Base-by-base conservation (phyloP, 2,888 invertebrate genomes). In the Ptychoptera albimana region DNA sequence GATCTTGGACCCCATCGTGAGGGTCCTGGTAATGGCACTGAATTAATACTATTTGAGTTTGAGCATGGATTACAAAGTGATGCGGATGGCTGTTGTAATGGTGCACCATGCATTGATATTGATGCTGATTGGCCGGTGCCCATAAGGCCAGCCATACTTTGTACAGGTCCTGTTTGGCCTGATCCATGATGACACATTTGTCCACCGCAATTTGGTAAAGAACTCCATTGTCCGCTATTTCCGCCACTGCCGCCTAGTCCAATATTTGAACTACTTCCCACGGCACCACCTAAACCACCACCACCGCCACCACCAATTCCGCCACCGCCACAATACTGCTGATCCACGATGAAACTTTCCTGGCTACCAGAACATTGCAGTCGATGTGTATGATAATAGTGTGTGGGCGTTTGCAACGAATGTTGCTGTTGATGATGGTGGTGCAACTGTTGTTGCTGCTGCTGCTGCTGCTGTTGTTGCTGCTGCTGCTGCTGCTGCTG, bases 281-380 rank as follows among this genome's bases (percentile, higher is more conserved):
- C 4, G 23, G 23, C 23, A 23, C 23, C 23, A 5, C 23, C 23
- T 23, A 23, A 5, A 23, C 23, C 23, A 23, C 23, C 23, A 23
- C 23, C 23, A 37, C 45, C 49, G 54, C 59, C 60, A 50, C 51
- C 53, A 46, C 53, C 54, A 44, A 53, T 48, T 46, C 49, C 51
- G 45, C 51, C 51, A 45, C 50, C 53, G 58, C 63, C 64, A 59
- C 63, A 66, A 58, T 62, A 66, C 55, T 64, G 63, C 55, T 64
- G 63, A 57, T 66, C 65, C 59, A 64, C 64, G 58, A 62, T 61
- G 62, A 64, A 66, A 61, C 65, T 66, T 56, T 66, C 66, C 62
- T 66, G 66, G 64, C 66, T 66, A 66, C 65, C 66, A 66, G 66
- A 66, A 59, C 66, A 66, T 66, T 64, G 65, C 57, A 66, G 57